Evolutionary conservation across 1,140 invertebrate species (phyloP), one percentile per base, ranked within the genome.

Genomic region (Meloidogyne exigua): DNA sequence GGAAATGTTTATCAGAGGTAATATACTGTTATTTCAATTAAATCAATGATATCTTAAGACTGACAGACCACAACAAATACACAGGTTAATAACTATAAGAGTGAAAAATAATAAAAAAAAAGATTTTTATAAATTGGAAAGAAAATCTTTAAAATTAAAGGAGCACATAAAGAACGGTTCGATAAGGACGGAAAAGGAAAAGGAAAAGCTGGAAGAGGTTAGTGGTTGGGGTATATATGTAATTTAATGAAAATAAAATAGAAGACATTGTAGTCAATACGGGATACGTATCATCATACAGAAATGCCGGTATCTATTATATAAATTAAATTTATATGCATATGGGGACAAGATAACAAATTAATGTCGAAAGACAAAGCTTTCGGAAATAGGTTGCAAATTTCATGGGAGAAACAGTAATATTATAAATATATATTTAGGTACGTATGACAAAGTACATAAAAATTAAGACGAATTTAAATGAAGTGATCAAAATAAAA

Each of bases 81-180:
- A 90, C 90, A 1, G 90, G 64, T 64, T 36, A 15, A 39, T 9
- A 9, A 42, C 4, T 42, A n/a, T 42, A 42, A 1, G 4, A 11
- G 39, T 1, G 9, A 42, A 10, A 42, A 42, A 42, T 42, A 49
- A n/a, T n/a, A n/a, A n/a, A n/a, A n/a, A n/a, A n/a, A n/a, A n/a
- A n/a, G n/a, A n/a, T n/a, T n/a, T n/a, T n/a, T n/a, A n/a, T n/a
- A n/a, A n/a, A n/a, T n/a, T n/a, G n/a, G n/a, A n/a, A n/a, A n/a
- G n/a, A n/a, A n/a, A n/a, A n/a, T n/a, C n/a, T n/a, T n/a, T n/a
- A 18, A 18, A 21, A 28, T 32, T 77, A 32, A 32, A 66, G 64
- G 90, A n/a, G 81, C 89, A 9, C 90, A 90, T 79, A 90, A 90
- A 78, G 88, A 90, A 73, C 81, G 90, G 12, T 90, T 90, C 82